Conservation (phyloP, 1,140 invertebrate species). For the Drosophila bocki region DNA sequence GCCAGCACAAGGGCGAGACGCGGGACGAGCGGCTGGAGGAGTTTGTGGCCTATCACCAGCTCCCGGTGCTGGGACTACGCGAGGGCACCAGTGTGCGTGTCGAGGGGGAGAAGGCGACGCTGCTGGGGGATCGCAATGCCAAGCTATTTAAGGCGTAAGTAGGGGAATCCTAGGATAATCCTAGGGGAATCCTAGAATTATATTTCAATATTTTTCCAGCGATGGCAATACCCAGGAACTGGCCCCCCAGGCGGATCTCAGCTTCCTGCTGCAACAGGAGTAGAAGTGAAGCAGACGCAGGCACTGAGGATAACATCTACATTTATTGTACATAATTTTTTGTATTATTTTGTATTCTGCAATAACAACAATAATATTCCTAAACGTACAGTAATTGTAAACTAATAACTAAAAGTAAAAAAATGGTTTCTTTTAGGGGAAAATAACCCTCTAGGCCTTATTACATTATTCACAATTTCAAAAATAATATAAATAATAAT, state of each 20-base stretch:
- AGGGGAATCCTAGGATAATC: background rate
- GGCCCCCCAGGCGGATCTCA: slow-evolving; percentile 87
- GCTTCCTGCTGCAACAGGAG: slow-evolving; percentile 86
- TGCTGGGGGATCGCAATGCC: slow-evolving; percentile 88
- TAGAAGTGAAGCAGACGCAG: background rate
- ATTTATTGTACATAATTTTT: slow-evolving; percentile 41
- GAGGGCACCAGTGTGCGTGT: slow-evolving; percentile 90
- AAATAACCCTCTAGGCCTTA: background rate
- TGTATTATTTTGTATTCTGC: slow-evolving; percentile 56
- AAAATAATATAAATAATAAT: too few relatives aligned
- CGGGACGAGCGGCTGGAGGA: slow-evolving; percentile 90
- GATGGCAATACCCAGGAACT: slow-evolving; percentile 86
- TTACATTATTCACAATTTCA: too few relatives aligned
- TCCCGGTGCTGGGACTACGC: slow-evolving; percentile 89
- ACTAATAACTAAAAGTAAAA: slow-evolving; percentile 34
- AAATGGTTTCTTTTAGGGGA: slow-evolving; percentile 1
- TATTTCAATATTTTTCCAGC: slow-evolving; percentile 84
- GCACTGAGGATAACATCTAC: slow-evolving; percentile 22
- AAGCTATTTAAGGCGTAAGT: slow-evolving; percentile 89
- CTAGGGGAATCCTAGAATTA: too few relatives aligned
- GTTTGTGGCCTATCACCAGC: slow-evolving; percentile 87
- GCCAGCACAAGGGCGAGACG: slow-evolving; percentile 91
- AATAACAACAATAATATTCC: slow-evolving; percentile 52
- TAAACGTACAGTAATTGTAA: slow-evolving; percentile 10
- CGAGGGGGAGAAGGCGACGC: slow-evolving; percentile 86